These are phyloP conservation scores for Eudemis profundana DNA, from an alignment of 2,888 invertebrate species.

Conservation along the genomic window DNA sequence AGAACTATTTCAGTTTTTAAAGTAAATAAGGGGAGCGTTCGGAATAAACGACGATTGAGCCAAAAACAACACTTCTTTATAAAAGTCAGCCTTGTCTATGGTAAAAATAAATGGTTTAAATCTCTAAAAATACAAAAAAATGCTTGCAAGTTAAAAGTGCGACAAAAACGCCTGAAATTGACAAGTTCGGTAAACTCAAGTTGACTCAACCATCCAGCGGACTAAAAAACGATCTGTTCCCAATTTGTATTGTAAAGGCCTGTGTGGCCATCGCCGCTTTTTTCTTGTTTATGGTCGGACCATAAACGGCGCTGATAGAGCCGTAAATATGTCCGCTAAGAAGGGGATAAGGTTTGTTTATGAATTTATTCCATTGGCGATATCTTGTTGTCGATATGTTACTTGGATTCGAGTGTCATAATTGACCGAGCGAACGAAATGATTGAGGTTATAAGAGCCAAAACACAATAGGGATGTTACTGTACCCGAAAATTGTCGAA, in stretches of 20 bases:
- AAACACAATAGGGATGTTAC: too few relatives aligned
- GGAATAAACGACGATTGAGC: conserved; percentile 30
- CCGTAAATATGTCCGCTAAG: conserved; percentile 13
- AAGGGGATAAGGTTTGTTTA: conserved; percentile 13
- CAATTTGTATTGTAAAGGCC: conserved; percentile 19
- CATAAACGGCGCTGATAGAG: conserved; percentile 26
- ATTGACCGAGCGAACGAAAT: too few relatives aligned
- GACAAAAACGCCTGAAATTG: too few relatives aligned
- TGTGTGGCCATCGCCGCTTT: conserved; percentile 17
- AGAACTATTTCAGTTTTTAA: conserved; percentile 35
- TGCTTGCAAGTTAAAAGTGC: too few relatives aligned
- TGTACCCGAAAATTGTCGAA: too few relatives aligned
- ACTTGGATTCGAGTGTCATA: too few relatives aligned
- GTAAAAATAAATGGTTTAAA: conserved; percentile 27
- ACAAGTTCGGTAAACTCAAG: too few relatives aligned
- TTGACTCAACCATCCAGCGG: background rate
- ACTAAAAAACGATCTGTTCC: background rate
- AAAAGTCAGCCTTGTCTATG: conserved; percentile 45
- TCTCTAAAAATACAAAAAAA: too few relatives aligned
- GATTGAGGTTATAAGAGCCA: too few relatives aligned
- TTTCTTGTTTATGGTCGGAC: conserved; percentile 26
- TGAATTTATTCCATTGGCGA: too few relatives aligned
- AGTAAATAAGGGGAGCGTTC: conserved; percentile 36
- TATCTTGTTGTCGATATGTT: too few relatives aligned
- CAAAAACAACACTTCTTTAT: conserved; percentile 43